Evolutionary conservation across 2,797 vertebrate species (phyloP), one percentile per base, ranked within the genome.

Genomic region (Sebastes vulpes): DNA sequence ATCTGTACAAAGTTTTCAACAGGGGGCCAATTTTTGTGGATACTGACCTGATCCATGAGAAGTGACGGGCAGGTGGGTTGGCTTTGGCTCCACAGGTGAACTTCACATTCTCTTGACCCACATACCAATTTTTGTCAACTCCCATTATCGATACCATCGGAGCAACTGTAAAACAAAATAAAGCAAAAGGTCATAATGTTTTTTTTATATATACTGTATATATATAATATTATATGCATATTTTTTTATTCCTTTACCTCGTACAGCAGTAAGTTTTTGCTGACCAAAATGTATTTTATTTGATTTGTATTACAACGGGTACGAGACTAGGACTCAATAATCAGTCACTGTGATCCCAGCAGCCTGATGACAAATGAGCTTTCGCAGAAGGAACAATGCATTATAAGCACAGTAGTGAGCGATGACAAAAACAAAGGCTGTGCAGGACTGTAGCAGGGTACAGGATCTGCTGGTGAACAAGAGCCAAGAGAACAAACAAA

Each of bases 81-180:
- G 98, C 97, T 92, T 96, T 97, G 91, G 97, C 98, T 87, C 95
- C 96, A 92, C 98, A 99, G 59, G 94, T 97, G 75, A 99, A 96
- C 91, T 96, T 97, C 85, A 98, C 97, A 23, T 98, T 96, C 73
- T 94, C 95, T 94, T 98, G 97, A 88, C 98, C 98, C 63, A 97
- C 96, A 80, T 97, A 98, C 98, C 98, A 99, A 86, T 96, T 97
- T 65, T 96, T 96, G 90, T 97, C 95, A 85, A 95, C 95, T 56
- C 97, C 97, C 74, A 92, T 94, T 82, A 99, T 94, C 25, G 96
- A 96, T 82, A 99, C 97, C 84, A 96, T 94, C 38, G 98, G 98
- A 42, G 97, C 96, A 96, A 98, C 98, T 99, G 95, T 48, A 92
- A 94, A 78, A 81, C 58, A 89, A 72, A 84, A 72, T 3, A 5